phyloP scores from a whole-genome alignment of 2,797 vertebrate species.

The Acanthornis magna region DNA sequence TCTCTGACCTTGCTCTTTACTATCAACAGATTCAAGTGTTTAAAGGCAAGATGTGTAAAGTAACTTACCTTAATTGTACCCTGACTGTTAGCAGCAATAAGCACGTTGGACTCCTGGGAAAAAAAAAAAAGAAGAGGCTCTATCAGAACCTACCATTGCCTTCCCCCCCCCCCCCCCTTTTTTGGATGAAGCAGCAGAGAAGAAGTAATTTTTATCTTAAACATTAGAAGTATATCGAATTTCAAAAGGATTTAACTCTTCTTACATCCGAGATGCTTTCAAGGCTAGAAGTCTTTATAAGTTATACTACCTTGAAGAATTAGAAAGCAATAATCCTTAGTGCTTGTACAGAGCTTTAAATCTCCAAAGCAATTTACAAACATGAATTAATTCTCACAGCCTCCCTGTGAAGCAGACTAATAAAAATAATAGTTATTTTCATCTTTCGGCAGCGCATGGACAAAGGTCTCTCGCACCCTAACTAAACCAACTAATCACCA shows the following conservation, averaged over 20 bases:
- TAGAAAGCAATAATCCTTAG: slow-evolving; percentile 36
- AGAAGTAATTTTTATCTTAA: neutral
- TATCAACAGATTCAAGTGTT: slow-evolving; percentile 14
- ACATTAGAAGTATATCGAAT: neutral
- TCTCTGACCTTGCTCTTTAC: slow-evolving; percentile 11
- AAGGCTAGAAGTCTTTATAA: neutral
- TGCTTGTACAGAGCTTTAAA: slow-evolving; percentile 1
- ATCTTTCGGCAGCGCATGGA: neutral
- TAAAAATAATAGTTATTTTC: slow-evolving; percentile 24
- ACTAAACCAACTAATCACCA: neutral
- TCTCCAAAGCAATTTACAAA: slow-evolving; percentile 54
- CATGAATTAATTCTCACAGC: slow-evolving; percentile 22
- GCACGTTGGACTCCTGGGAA: slow-evolving; percentile 93
- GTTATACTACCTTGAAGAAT: slow-evolving; percentile 28
- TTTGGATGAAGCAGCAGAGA: neutral
- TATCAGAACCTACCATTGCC: slow-evolving; percentile 17
- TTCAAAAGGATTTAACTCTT: slow-evolving; percentile 34
- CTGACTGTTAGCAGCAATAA: slow-evolving; percentile 99
- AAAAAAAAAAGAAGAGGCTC: slow-evolving; percentile 51
- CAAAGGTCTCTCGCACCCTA: neutral
- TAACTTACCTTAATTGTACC: slow-evolving; percentile 98
- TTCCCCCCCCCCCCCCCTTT: rapidly evolving
- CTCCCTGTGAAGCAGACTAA: neutral
- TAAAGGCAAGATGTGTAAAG: slow-evolving; percentile 35
- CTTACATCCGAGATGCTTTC: neutral